Evolutionary conservation across 2,113 vertebrate genomes (phyloP).

Genomic region (Alectura lathami): DNA sequence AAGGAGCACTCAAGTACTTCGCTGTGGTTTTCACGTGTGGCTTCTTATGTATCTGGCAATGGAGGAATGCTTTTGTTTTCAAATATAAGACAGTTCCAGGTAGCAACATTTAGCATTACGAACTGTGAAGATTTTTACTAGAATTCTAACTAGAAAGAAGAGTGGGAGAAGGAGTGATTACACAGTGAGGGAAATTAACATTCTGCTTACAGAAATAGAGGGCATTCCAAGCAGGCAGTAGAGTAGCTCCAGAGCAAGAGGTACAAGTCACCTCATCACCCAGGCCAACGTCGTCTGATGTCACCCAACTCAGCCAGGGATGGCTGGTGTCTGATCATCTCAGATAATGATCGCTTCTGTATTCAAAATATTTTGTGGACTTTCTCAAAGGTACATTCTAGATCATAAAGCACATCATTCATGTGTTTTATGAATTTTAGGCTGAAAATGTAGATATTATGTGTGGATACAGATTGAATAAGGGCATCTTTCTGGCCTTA

Average conservation of each 20-base stretch:
- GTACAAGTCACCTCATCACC: not conserved
- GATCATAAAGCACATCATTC: not conserved
- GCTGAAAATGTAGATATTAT: not conserved
- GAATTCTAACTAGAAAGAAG: not conserved
- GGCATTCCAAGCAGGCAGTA: not conserved
- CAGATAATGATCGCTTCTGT: not conserved
- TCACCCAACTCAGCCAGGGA: not conserved
- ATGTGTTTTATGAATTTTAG: not conserved
- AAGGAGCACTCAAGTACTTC: not conserved
- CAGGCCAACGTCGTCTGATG: too few species aligned
- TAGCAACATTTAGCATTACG: not conserved
- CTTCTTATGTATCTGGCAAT: not conserved
- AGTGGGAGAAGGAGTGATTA: not conserved
- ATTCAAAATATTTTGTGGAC: not conserved
- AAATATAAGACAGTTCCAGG: not conserved
- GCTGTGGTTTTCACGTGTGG: not conserved
- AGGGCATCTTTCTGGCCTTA: not conserved
- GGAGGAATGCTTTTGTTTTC: not conserved
- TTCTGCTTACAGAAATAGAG: not conserved
- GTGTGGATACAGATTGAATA: not conserved
- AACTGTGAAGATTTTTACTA: not conserved
- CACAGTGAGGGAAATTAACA: not conserved
- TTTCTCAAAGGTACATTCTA: not conserved
- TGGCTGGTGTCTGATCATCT: not conserved
- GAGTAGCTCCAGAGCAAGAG: not conserved